Evolutionary conservation across 2,797 vertebrate species (phyloP).

Genomic region (Pangasius sanitwongsei): DNA sequence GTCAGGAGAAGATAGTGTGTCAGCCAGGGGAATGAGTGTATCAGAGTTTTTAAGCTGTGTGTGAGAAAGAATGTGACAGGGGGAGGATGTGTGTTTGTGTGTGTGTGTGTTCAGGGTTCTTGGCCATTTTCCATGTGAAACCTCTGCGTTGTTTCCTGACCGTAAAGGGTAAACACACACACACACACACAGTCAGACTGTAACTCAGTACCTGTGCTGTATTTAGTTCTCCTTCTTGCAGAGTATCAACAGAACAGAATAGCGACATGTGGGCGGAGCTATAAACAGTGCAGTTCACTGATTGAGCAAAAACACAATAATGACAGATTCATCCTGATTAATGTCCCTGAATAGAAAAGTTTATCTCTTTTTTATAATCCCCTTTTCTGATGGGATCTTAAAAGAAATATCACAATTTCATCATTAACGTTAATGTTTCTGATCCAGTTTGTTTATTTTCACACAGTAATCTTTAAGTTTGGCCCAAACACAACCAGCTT

Average conservation of each 20-base stretch:
- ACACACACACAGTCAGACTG: neutral
- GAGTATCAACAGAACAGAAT: neutral
- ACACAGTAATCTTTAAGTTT: no score
- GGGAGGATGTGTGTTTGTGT: neutral
- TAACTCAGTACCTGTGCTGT: neutral
- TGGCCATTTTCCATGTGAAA: slow-evolving; percentile 4
- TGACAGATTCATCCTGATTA: neutral
- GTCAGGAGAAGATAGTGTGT: slow-evolving; percentile 9
- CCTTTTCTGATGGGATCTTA: neutral
- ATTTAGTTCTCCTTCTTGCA: neutral
- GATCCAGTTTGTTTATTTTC: no score
- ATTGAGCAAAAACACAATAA: neutral
- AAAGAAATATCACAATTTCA: neutral
- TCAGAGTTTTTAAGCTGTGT: neutral
- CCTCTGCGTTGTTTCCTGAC: neutral
- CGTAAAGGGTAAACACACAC: neutral
- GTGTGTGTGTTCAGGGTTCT: neutral
- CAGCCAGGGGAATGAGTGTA: slow-evolving; percentile 3
- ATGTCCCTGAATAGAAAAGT: neutral
- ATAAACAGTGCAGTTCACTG: neutral
- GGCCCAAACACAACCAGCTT: no score
- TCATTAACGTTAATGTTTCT: neutral
- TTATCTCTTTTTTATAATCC: neutral
- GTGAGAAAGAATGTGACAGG: neutral
- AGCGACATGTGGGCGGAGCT: neutral